phyloP scores from a whole-genome alignment of 2,888 invertebrate genomes.

The Hydrotaea diabolus region DNA sequence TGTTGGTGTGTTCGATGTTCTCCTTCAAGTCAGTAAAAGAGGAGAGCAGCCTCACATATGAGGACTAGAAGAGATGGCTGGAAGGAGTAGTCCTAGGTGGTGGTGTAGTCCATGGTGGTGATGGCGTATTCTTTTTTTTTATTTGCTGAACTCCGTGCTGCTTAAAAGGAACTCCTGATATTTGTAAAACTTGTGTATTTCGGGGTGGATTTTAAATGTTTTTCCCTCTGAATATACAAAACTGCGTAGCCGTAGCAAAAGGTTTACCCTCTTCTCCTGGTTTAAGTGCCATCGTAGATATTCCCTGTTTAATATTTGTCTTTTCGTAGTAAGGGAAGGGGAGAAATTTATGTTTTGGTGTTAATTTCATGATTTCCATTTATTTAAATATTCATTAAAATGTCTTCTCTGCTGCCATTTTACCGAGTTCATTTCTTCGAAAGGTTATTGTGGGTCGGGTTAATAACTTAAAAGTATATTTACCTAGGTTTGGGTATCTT shows the following conservation, averaged over 20 bases:
- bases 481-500: background rate
- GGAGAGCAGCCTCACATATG: background rate
- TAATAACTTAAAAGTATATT: no score
- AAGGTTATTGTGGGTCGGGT: background rate
- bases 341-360: conserved; percentile 9
- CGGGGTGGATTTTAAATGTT: conserved; percentile 34
- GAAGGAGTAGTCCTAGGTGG: background rate
- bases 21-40: background rate
- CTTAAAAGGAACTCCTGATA: background rate
- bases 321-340: conserved; percentile 10
- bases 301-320: background rate
- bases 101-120: background rate
- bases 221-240: no score
- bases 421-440: background rate
- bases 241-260: no score
- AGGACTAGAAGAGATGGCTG: background rate
- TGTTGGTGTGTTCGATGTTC: conserved; percentile 7
- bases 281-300: background rate
- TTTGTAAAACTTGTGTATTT: background rate
- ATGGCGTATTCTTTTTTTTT: background rate
- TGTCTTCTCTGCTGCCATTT: background rate
- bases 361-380: conserved; percentile 56
- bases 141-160: no score
- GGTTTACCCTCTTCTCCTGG: background rate
- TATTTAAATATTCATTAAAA: conserved; percentile 61